These are phyloP conservation scores for Fulica atra DNA, from an alignment of 2,113 vertebrate species.

Conservation along the genomic window DNA sequence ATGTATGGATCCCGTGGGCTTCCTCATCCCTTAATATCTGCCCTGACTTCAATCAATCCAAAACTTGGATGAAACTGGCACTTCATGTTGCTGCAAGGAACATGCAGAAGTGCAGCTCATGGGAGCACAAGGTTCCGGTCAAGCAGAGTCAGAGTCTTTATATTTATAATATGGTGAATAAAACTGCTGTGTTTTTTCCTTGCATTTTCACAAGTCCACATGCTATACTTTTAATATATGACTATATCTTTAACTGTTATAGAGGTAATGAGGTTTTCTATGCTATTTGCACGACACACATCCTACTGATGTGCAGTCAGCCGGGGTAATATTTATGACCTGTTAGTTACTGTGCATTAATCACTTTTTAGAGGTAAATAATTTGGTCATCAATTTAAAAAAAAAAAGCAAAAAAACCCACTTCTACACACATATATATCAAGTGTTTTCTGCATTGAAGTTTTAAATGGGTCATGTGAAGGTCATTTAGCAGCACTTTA, in stretches of 20 bases:
- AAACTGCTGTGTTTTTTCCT: neutral
- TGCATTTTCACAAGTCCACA: slow-evolving; percentile 25
- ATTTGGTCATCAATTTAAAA: slow-evolving; percentile 35
- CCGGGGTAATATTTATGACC: neutral
- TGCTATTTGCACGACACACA: neutral
- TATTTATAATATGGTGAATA: neutral
- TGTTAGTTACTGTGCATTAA: slow-evolving; percentile 23
- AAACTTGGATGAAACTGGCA: neutral
- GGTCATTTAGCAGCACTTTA: neutral
- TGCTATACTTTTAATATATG: neutral
- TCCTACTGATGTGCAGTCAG: slow-evolving; percentile 24
- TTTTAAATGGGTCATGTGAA: neutral
- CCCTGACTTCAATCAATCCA: neutral
- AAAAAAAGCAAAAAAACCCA: neutral
- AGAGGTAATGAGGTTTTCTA: slow-evolving; percentile 21
- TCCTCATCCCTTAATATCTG: neutral
- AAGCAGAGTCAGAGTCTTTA: slow-evolving; percentile 37
- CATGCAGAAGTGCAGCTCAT: rapidly evolving
- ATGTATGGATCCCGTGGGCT: neutral
- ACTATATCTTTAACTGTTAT: neutral
- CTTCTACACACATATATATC: rapidly evolving
- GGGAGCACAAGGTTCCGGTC: neutral
- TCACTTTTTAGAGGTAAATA: slow-evolving; percentile 65
- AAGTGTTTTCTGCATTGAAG: neutral
- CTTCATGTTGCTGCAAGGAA: neutral